These are phyloP conservation scores for Ornithoptera alexandrae DNA, from an alignment of 2,888 invertebrate species.

Conservation along the genomic window DNA sequence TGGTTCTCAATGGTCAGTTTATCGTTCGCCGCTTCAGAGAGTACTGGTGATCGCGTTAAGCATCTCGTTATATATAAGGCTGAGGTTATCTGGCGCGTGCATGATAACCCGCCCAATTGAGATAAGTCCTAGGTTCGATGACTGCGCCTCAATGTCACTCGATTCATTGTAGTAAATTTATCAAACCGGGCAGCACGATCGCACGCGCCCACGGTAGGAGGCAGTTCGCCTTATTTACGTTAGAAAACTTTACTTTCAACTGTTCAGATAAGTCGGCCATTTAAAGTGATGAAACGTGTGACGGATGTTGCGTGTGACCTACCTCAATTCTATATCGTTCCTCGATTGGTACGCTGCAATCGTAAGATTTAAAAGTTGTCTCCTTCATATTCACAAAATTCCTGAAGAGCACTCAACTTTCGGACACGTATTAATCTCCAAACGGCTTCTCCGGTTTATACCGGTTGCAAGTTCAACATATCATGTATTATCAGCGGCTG, in stretches of 20 bases:
- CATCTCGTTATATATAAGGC: slow-evolving; percentile 59
- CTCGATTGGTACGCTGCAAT: not conserved
- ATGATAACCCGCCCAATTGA: slow-evolving; percentile 67
- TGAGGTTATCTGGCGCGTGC: slow-evolving; percentile 73
- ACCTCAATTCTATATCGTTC: slow-evolving; percentile 26
- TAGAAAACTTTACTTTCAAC: not conserved
- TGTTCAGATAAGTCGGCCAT: not conserved
- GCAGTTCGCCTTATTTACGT: not conserved
- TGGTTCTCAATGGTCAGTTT: slow-evolving; percentile 30
- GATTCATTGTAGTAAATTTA: slow-evolving; percentile 70
- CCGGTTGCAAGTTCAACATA: slow-evolving; percentile 5
- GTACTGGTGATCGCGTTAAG: slow-evolving; percentile 56
- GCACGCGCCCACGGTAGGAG: slow-evolving; percentile 12
- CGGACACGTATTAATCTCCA: not conserved
- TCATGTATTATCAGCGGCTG: not conserved
- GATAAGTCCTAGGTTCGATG: slow-evolving; percentile 66
- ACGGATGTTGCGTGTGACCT: slow-evolving; percentile 25
- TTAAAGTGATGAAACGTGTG: not conserved
- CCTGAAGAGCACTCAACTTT: not conserved
- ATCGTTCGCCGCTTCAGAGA: slow-evolving; percentile 51
- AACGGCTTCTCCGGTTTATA: slow-evolving; percentile 2
- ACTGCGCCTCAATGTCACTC: slow-evolving; percentile 72
- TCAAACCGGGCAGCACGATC: slow-evolving; percentile 38
- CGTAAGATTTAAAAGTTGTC: not conserved
- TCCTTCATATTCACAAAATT: not conserved